Conservation (phyloP, 2,888 invertebrate genomes). For the Brachypalpus laphriformis region DNA sequence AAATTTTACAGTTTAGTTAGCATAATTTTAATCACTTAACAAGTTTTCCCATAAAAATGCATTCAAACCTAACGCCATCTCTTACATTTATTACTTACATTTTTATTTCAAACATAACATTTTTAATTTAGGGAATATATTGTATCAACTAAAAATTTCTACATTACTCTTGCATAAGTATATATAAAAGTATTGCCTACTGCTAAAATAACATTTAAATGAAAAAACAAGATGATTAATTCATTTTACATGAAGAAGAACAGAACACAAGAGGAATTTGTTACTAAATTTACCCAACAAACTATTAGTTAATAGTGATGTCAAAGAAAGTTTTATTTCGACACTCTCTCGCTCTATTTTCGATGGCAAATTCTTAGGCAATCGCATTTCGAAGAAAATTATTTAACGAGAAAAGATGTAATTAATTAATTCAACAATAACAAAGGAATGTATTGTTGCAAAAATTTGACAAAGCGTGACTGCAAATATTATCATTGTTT, state of each 20-base stretch:
- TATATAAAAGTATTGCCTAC: neutral
- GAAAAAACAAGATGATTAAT: neutral
- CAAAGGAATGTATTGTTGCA: neutral
- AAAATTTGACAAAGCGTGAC: neutral
- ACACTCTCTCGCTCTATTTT: neutral
- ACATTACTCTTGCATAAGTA: neutral
- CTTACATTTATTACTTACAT: neutral
- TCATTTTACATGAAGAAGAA: neutral
- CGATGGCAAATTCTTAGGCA: neutral
- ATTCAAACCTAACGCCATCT: neutral
- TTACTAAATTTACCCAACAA: neutral
- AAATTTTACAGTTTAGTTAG: neutral
- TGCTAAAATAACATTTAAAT: neutral
- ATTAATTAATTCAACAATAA: constrained; percentile 10
- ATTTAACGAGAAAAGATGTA: neutral
- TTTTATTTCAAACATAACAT: neutral
- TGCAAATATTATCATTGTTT: neutral
- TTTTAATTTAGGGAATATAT: neutral
- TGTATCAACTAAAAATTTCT: too few relatives aligned
- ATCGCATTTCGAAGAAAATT: neutral
- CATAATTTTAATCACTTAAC: neutral
- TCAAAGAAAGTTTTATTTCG: neutral
- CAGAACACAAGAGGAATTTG: neutral
- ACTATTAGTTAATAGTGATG: neutral
- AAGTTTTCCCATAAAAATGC: neutral